These are phyloP conservation scores for Acanthiza pusilla DNA, from an alignment of 2,797 vertebrate genomes.

Conservation along the genomic window DNA sequence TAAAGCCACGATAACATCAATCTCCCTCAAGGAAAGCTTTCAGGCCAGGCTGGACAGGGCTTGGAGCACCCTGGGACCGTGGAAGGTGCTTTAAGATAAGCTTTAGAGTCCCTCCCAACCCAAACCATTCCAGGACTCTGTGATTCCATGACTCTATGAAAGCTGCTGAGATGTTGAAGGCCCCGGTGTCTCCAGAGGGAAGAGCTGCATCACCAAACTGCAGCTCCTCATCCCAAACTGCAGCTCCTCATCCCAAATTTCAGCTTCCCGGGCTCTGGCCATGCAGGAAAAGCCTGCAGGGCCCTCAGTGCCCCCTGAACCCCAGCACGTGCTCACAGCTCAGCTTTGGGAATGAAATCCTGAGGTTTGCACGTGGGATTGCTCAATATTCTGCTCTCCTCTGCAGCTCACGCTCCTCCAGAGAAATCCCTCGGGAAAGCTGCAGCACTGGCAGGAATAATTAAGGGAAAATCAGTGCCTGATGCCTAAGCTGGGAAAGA, in stretches of 20 bases:
- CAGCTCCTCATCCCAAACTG: neutral
- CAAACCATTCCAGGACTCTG: neutral
- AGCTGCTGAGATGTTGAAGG: neutral
- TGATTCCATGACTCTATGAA: neutral
- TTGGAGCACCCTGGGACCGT: neutral
- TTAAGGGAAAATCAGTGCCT: neutral
- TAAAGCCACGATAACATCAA: neutral
- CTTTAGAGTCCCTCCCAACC: neutral
- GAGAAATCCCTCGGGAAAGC: neutral
- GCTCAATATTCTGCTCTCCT: neutral
- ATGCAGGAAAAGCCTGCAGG: neutral
- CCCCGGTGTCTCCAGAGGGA: neutral
- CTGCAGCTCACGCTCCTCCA: neutral
- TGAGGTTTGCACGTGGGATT: neutral
- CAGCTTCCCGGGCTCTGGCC: neutral
- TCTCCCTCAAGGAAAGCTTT: neutral
- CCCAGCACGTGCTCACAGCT: fast-evolving
- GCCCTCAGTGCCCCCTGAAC: neutral
- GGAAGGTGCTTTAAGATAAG: neutral
- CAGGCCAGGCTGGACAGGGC: fast-evolving
- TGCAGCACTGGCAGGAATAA: neutral
- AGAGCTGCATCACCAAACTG: neutral
- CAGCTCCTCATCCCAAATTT: neutral
- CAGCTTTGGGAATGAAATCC: neutral
- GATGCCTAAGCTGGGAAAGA: neutral